These are phyloP conservation scores for Drosophila borborema DNA, from an alignment of 2,888 invertebrate genomes.

Conservation along the genomic window DNA sequence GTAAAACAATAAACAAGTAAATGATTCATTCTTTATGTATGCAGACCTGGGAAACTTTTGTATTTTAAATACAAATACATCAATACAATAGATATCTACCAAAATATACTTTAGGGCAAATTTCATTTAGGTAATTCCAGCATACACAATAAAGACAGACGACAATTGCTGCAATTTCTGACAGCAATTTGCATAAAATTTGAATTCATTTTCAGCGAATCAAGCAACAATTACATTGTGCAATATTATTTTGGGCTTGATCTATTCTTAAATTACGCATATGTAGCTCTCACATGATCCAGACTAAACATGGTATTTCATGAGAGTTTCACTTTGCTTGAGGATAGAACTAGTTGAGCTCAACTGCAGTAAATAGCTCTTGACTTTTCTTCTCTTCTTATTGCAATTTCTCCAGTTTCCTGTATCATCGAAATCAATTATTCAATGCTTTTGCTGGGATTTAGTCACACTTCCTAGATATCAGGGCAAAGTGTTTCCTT, in stretches of 20 bases:
- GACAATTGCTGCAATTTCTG: constrained; percentile 39
- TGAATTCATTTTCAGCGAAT: constrained; percentile 24
- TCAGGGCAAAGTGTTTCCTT: constrained; percentile 1
- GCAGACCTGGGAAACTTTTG: neutral
- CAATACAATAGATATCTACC: neutral
- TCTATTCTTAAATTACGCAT: neutral
- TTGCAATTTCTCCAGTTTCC: constrained; percentile 13
- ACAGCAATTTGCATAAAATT: constrained; percentile 49
- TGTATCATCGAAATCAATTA: constrained; percentile 25
- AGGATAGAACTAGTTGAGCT: neutral
- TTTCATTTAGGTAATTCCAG: constrained; percentile 8
- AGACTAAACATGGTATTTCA: too few species aligned
- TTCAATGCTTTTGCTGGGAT: constrained; percentile 14
- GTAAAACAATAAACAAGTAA: neutral
- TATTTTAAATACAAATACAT: neutral
- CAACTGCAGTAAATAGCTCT: neutral
- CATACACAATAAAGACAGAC: constrained; percentile 1
- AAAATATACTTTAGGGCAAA: neutral
- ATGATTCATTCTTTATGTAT: neutral
- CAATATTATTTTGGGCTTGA: constrained; percentile 13
- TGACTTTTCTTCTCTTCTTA: neutral
- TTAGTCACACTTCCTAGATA: constrained; percentile 35
- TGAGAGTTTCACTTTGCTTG: neutral
- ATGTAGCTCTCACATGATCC: neutral
- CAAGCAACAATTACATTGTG: constrained; percentile 20